Evolutionary conservation across 2,888 invertebrate genomes (phyloP).

Genomic region (Pyrgus malvae): DNA sequence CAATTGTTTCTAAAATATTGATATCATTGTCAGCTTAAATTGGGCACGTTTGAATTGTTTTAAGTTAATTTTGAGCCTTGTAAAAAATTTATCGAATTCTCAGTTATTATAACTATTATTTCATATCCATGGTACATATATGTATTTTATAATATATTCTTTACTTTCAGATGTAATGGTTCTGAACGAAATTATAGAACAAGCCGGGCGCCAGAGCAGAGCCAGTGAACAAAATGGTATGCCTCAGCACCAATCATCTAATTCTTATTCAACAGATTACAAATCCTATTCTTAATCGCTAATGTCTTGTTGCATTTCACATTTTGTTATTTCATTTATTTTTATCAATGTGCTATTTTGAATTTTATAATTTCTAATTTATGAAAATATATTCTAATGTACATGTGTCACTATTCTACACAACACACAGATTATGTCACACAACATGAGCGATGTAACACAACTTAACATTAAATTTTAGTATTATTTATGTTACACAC

Average conservation of each 20-base stretch:
- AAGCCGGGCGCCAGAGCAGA: conserved; percentile 94
- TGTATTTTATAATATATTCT: neutral
- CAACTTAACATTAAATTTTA: neutral
- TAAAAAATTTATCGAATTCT: too few relatives aligned
- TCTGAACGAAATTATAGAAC: conserved; percentile 97
- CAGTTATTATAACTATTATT: neutral
- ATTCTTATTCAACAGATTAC: too few relatives aligned
- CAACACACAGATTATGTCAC: conserved; percentile 10
- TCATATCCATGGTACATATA: neutral
- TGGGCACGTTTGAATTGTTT: too few relatives aligned
- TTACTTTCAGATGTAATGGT: conserved; percentile 95
- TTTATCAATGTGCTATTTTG: conserved; percentile 40
- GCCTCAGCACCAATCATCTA: too few relatives aligned
- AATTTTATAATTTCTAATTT: conserved; percentile 23
- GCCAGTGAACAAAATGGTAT: conserved; percentile 94
- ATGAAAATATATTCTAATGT: conserved; percentile 8
- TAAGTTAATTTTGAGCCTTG: too few relatives aligned
- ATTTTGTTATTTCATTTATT: conserved; percentile 44
- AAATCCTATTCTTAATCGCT: conserved; percentile 17
- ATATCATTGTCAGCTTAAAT: too few relatives aligned
- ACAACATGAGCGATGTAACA: conserved; percentile 8
- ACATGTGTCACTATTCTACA: neutral
- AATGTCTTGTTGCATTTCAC: conserved; percentile 47
- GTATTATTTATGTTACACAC: conserved; percentile 42
- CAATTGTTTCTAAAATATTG: too few relatives aligned